Conservation (phyloP, 2,888 invertebrate genomes). For the Archips crataeganus region DNA sequence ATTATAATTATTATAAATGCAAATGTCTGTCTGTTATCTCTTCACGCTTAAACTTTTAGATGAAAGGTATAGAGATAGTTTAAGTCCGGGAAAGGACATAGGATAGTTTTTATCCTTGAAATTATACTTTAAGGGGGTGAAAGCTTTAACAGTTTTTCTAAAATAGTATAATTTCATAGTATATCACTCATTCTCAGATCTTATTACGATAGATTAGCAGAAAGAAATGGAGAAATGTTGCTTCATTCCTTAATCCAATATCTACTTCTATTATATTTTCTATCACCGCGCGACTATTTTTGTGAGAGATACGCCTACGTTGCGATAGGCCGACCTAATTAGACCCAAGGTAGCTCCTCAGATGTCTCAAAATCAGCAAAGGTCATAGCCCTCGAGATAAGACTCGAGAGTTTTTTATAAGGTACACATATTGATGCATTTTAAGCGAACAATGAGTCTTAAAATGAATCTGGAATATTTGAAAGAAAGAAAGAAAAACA, state of each 20-base stretch:
- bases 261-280: background rate
- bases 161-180: too few relatives aligned
- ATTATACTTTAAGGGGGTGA: too few relatives aligned
- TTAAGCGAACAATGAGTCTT: too few relatives aligned
- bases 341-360: slow-evolving; percentile 10
- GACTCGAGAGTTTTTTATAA: slow-evolving; percentile 3
- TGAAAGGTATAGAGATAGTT: too few relatives aligned
- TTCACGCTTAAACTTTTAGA: too few relatives aligned
- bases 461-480: too few relatives aligned
- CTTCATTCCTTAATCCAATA: background rate
- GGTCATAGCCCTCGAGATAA: background rate
- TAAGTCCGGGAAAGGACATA: too few relatives aligned
- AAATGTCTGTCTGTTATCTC: too few relatives aligned
- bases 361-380: slow-evolving; percentile 6
- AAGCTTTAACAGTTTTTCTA: too few relatives aligned
- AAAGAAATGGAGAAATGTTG: background rate
- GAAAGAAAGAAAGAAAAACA: too few relatives aligned
- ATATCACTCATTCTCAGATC: background rate
- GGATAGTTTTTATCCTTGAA: too few relatives aligned
- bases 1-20: too few relatives aligned
- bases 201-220: background rate
- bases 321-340: slow-evolving; percentile 5
- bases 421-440: background rate
- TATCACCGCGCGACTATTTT: background rate
- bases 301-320: slow-evolving; percentile 16